A percentile compares a stretch with the other conserved stretches of the same genome.
Conservation (phyloP, 2,797 vertebrate species). For the Sebastolobus altivelis region DNA sequence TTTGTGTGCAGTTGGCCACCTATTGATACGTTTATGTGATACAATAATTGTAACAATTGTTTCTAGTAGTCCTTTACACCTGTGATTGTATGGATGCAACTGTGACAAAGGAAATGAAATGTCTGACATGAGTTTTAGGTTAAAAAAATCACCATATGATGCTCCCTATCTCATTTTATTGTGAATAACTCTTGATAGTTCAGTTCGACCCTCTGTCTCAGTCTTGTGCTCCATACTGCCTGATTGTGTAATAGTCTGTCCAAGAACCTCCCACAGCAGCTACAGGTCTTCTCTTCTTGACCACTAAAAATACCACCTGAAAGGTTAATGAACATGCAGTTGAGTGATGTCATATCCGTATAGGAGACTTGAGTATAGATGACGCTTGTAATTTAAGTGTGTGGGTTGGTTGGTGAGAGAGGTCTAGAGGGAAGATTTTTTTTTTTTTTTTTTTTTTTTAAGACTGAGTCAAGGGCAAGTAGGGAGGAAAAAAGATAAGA, state of each 20-base stretch:
- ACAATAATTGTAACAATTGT: background rate
- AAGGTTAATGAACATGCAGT: conserved; percentile 32
- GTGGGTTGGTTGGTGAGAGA: background rate
- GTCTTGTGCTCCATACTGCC: background rate
- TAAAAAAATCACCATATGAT: background rate
- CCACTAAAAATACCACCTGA: conserved; percentile 20
- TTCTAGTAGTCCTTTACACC: background rate
- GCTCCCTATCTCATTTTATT: background rate
- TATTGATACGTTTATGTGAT: background rate
- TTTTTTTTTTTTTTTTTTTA: background rate
- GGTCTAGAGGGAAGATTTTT: background rate
- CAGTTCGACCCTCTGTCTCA: background rate
- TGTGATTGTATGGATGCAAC: background rate
- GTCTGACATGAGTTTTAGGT: background rate
- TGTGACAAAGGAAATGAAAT: background rate
- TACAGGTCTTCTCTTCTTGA: background rate
- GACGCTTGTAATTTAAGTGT: background rate
- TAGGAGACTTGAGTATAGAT: background rate
- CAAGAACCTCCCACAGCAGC: conserved; percentile 7
- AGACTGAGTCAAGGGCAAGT: background rate
- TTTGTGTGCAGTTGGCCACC: background rate
- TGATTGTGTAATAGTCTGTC: conserved; percentile 12
- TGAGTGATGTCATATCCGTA: conserved; percentile 7
- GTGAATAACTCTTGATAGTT: background rate
- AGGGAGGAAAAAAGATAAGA: background rate